Conservation (phyloP, 1,140 invertebrate species). For the Maconellicoccus hirsutus region DNA sequence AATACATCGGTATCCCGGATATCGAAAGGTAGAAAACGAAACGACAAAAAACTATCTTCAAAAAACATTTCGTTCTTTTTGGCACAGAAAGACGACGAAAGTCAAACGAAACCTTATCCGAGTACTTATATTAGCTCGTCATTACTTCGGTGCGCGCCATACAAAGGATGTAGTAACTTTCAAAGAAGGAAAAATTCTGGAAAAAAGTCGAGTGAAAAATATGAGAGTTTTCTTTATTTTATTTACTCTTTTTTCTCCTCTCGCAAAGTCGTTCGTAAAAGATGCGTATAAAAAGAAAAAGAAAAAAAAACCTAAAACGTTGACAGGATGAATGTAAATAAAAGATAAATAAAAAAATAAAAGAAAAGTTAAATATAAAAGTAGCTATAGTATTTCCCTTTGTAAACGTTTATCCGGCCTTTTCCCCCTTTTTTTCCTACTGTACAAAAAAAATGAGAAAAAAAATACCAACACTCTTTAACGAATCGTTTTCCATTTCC, state of each 20-base stretch:
- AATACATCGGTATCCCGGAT: too few species aligned
- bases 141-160: neutral
- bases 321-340: constrained; percentile 9
- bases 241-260: neutral
- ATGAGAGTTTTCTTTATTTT: constrained; percentile 10
- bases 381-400: neutral
- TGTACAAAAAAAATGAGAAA: too few species aligned
- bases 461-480: too few species aligned
- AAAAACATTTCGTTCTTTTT: neutral
- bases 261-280: neutral
- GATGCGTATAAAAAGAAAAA: neutral
- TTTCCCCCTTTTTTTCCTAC: neutral
- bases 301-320: neutral
- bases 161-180: neutral
- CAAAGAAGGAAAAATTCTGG: too few species aligned
- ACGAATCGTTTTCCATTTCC: too few species aligned
- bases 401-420: neutral
- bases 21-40: too few species aligned
- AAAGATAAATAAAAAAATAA: constrained; percentile 1
- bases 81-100: too few species aligned
- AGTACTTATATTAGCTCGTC: neutral
- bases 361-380: constrained; percentile 10
- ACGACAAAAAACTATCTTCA: neutral
- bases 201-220: neutral
- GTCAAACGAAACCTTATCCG: neutral